phyloP scores from a whole-genome alignment of 1,140 invertebrate species.

The Antheraea mylitta region DNA sequence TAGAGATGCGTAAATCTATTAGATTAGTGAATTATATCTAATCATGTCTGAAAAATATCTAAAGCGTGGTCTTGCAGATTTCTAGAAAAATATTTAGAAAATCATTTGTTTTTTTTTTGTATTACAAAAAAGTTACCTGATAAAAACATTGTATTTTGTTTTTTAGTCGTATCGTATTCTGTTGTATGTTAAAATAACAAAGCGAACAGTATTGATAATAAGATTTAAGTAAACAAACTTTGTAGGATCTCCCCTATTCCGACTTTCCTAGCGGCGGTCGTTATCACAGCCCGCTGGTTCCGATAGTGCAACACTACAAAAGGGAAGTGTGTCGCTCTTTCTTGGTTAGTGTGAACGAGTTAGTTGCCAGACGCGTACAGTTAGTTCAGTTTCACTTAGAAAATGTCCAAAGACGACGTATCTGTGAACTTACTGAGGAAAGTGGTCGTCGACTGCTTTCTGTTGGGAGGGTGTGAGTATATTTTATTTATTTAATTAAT shows the following conservation, averaged over 20 bases:
- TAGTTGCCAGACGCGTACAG: not conserved
- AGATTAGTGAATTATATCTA: too few relatives aligned
- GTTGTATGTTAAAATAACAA: too few relatives aligned
- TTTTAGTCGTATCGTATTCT: not conserved
- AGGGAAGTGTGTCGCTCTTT: not conserved
- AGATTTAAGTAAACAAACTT: not conserved
- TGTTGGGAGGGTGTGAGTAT: slow-evolving; percentile 42
- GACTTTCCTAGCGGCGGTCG: not conserved
- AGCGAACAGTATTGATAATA: not conserved
- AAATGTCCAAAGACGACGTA: slow-evolving; percentile 39
- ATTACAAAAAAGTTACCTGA: too few relatives aligned
- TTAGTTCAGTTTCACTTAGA: not conserved
- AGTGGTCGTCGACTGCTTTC: slow-evolving; percentile 40
- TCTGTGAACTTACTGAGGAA: slow-evolving; percentile 41
- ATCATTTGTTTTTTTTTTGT: too few relatives aligned
- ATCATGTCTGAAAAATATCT: too few relatives aligned
- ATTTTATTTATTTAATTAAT: too few relatives aligned
- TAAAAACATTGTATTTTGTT: not conserved
- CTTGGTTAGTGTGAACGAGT: not conserved
- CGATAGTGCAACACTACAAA: not conserved
- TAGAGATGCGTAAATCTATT: too few relatives aligned
- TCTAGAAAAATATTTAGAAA: too few relatives aligned
- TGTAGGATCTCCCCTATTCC: not conserved
- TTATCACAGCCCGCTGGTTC: not conserved
- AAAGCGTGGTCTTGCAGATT: too few relatives aligned